Conservation (phyloP, 2,888 invertebrate genomes). For the Dryobotodes eremita region DNA sequence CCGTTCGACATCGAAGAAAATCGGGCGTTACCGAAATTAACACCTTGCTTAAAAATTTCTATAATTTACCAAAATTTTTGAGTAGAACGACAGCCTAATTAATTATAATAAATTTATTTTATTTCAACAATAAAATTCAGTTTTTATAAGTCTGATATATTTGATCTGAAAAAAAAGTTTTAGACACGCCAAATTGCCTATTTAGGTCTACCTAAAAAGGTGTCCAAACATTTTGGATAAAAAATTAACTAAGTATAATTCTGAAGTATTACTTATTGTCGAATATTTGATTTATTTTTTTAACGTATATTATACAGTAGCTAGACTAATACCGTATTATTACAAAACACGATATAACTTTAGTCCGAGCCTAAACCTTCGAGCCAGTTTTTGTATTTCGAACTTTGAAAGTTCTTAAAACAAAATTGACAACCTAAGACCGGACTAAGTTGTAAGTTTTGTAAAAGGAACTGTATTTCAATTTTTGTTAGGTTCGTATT, state of each 20-base stretch:
- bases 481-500: no score
- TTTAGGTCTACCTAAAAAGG: constrained; percentile 2
- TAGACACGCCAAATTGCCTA: constrained; percentile 32
- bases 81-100: constrained; percentile 17
- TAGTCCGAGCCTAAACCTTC: no score
- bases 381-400: no score
- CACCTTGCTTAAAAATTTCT: background rate
- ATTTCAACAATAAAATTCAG: constrained; percentile 15
- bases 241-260: background rate
- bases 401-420: no score
- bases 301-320: constrained; percentile 51
- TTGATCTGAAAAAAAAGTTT: constrained; percentile 46
- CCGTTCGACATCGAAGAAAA: no score
- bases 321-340: constrained; percentile 41
- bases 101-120: constrained; percentile 1
- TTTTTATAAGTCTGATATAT: constrained; percentile 42
- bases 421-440: no score
- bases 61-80: constrained; percentile 7
- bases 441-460: no score
- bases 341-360: no score
- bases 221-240: constrained; percentile 9
- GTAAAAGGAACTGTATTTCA: no score
- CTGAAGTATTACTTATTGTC: constrained; percentile 39
- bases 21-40: background rate
- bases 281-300: constrained; percentile 55